Conservation (phyloP, 2,888 invertebrate species). For the Notodonta dromedarius region DNA sequence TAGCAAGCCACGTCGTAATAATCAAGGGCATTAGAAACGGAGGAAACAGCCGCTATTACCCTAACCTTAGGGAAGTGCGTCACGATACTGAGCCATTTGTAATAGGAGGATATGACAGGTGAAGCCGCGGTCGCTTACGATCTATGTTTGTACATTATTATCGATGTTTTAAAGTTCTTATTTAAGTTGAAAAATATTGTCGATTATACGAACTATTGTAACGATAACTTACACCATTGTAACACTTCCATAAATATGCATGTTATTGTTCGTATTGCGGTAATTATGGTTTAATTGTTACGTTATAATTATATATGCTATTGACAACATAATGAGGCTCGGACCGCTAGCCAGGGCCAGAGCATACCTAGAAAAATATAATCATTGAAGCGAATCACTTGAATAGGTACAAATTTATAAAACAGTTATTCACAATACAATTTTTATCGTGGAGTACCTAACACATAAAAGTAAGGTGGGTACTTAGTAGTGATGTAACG, state of each 20-base stretch:
- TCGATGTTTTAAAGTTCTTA: neutral
- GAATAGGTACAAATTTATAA: no score
- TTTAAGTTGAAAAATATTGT: neutral
- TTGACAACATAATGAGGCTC: neutral
- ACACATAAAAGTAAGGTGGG: no score
- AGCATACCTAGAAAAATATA: neutral
- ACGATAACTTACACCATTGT: neutral
- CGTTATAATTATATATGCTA: neutral
- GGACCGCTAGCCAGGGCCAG: neutral
- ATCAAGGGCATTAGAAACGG: conserved; percentile 67
- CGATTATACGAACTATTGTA: neutral
- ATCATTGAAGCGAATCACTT: conserved; percentile 1
- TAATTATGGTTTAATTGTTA: conserved; percentile 2
- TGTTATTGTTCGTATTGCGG: neutral
- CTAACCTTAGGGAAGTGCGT: conserved; percentile 48
- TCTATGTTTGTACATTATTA: conserved; percentile 41
- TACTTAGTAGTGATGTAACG: no score
- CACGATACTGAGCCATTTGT: conserved; percentile 28
- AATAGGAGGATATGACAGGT: conserved; percentile 36
- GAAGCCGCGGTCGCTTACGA: neutral
- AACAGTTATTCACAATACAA: no score
- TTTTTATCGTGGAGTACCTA: no score
- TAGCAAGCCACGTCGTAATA: conserved; percentile 15
- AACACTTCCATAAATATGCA: neutral
- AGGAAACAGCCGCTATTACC: conserved; percentile 61